Percentiles rank a stretch among this genome's conserved stretches.
phyloP scores from a whole-genome alignment of 1,140 invertebrate species.

The Ceratosolen fusciceps region DNA sequence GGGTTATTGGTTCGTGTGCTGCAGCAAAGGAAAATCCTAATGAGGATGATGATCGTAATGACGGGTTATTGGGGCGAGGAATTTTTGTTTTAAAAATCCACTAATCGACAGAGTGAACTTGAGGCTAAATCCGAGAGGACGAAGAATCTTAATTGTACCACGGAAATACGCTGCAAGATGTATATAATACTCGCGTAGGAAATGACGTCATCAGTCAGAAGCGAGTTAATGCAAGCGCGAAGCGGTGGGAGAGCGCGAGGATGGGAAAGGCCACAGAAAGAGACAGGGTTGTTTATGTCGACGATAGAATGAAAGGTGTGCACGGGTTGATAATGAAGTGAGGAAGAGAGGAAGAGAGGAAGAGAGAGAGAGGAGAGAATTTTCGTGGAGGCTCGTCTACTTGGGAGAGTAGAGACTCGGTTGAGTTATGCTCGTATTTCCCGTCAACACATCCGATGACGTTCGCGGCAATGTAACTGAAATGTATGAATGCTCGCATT shows the following conservation, averaged over 20 bases:
- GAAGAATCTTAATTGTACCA: conserved; percentile 60
- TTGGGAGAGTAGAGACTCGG: conserved; percentile 51
- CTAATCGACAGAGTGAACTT: conserved; percentile 1
- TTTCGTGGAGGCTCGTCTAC: conserved; percentile 32
- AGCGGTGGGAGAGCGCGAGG: background rate
- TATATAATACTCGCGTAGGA: conserved; percentile 63
- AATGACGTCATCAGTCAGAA: conserved; percentile 67
- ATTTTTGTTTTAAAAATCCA: too few relatives aligned
- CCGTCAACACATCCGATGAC: conserved; percentile 70
- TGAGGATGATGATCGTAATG: too few relatives aligned
- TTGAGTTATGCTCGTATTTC: conserved; percentile 70
- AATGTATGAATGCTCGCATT: conserved; percentile 62
- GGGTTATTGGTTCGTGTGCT: too few relatives aligned
- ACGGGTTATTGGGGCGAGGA: too few relatives aligned
- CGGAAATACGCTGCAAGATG: conserved; percentile 62
- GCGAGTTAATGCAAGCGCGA: conserved; percentile 52
- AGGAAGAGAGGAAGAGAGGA: conserved; percentile 40
- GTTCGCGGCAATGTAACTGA: conserved; percentile 69
- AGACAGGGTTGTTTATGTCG: conserved; percentile 25
- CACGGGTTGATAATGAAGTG: background rate
- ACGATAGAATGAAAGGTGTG: conserved; percentile 35
- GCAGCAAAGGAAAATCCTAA: too few relatives aligned
- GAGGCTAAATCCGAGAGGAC: background rate
- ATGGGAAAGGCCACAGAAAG: conserved; percentile 15
- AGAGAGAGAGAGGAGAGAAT: conserved; percentile 44